Evolutionary conservation across 2,888 invertebrate genomes (phyloP).

Genomic region (Congeria kusceri): DNA sequence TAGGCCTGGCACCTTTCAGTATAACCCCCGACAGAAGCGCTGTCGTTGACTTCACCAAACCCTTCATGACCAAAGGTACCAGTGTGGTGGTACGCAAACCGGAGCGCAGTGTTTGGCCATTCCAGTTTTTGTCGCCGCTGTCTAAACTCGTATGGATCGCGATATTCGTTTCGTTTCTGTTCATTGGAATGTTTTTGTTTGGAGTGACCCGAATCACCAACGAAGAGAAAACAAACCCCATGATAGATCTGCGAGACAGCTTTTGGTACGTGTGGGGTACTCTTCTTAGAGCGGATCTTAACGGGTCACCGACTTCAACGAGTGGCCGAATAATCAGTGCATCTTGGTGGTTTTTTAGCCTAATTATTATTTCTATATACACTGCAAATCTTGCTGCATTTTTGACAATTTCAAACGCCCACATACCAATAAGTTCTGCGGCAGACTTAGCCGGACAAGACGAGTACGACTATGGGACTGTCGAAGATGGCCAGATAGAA

Average conservation of each 20-base stretch:
- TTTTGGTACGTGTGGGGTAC: conserved; percentile 83
- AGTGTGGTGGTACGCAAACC: conserved; percentile 97
- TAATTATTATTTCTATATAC: conserved; percentile 81
- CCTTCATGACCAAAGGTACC: conserved; percentile 97
- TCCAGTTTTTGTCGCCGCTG: conserved; percentile 98
- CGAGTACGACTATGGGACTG: conserved; percentile 81
- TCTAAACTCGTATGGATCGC: conserved; percentile 92
- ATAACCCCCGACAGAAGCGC: conserved; percentile 96
- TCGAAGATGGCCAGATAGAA: conserved; percentile 79
- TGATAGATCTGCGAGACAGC: conserved; percentile 77
- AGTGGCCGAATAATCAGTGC: conserved; percentile 79
- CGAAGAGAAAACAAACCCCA: conserved; percentile 63
- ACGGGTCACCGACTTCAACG: conserved; percentile 74
- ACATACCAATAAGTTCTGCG: conserved; percentile 74
- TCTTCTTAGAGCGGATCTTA: conserved; percentile 77
- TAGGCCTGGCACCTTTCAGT: conserved; percentile 97
- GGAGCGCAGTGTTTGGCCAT: conserved; percentile 94
- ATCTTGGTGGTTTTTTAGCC: conserved; percentile 81
- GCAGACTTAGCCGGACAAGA: conserved; percentile 78
- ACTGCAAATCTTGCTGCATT: conserved; percentile 82
- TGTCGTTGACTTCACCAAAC: conserved; percentile 98
- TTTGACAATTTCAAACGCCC: conserved; percentile 79
- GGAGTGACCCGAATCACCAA: conserved; percentile 79
- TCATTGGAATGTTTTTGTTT: conserved; percentile 77
- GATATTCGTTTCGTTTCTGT: conserved; percentile 78